phyloP scores from a whole-genome alignment of 2,113 vertebrate species.

The Plectropomus leopardus region DNA sequence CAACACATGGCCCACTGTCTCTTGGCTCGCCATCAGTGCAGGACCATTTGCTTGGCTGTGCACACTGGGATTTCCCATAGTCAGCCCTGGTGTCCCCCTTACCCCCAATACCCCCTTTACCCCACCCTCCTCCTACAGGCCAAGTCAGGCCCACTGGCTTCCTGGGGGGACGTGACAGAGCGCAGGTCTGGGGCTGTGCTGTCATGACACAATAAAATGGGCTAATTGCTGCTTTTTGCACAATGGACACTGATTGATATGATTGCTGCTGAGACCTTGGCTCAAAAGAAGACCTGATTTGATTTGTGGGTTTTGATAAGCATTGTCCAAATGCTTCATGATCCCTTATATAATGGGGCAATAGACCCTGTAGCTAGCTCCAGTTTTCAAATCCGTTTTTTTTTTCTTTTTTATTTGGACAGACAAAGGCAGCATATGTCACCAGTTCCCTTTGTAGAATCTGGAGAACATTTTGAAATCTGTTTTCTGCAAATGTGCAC shows the following conservation, averaged over 20 bases:
- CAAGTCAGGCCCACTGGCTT: constrained; percentile 10
- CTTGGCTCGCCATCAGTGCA: constrained; percentile 46
- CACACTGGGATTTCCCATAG: constrained; percentile 42
- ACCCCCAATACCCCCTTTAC: neutral
- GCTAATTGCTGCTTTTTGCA: constrained; percentile 33
- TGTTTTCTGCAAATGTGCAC: constrained; percentile 23
- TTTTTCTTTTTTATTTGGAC: neutral
- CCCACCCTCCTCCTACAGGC: neutral
- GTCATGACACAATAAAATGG: constrained; percentile 8
- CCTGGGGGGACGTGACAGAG: constrained; percentile 62
- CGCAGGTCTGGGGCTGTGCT: constrained; percentile 49
- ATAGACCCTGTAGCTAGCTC: neutral
- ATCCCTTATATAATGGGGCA: neutral
- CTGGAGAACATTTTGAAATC: constrained; percentile 33
- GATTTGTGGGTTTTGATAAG: constrained; percentile 17
- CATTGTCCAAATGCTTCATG: neutral
- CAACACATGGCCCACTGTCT: constrained; percentile 43
- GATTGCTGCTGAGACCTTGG: constrained; percentile 30
- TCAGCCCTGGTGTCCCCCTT: constrained; percentile 31
- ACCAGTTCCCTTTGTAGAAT: constrained; percentile 8
- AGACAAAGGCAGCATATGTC: constrained; percentile 38
- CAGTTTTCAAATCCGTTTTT: constrained; percentile 1
- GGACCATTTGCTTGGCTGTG: constrained; percentile 34
- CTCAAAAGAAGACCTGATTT: neutral
- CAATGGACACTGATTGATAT: constrained; percentile 36